Evolutionary conservation across 2,888 invertebrate species (phyloP).

Genomic region (Stenichneumon culpator): DNA sequence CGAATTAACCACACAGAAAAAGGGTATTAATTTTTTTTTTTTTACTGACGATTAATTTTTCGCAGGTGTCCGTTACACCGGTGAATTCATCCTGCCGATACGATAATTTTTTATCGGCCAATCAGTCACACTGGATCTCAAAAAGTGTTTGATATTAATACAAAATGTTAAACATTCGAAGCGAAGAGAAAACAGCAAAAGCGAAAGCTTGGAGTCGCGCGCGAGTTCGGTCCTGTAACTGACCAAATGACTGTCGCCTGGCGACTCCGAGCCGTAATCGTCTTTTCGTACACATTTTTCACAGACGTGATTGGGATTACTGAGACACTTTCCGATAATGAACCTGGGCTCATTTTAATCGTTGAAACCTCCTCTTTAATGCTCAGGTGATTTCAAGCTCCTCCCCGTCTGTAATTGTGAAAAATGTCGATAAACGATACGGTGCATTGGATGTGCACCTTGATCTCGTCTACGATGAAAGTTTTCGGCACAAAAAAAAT

Average conservation of each 20-base stretch:
- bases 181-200: too few species aligned
- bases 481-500: neutral
- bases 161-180: too few species aligned
- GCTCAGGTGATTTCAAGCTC: neutral
- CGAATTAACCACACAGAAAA: too few species aligned
- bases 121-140: too few species aligned
- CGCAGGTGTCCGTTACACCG: too few species aligned
- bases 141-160: too few species aligned
- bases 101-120: too few species aligned
- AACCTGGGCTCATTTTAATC: conserved; percentile 1
- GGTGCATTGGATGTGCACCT: neutral
- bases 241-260: neutral
- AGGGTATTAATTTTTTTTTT: too few species aligned
- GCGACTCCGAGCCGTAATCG: neutral
- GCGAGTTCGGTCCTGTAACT: neutral
- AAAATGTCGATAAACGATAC: neutral
- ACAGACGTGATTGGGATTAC: neutral
- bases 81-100: too few species aligned
- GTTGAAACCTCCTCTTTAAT: neutral
- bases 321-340: neutral
- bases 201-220: too few species aligned
- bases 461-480: neutral
- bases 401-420: neutral
- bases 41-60: too few species aligned
- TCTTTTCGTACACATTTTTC: neutral